These are phyloP conservation scores for Drosophila parvula DNA, from an alignment of 1,140 invertebrate genomes.

Conservation along the genomic window DNA sequence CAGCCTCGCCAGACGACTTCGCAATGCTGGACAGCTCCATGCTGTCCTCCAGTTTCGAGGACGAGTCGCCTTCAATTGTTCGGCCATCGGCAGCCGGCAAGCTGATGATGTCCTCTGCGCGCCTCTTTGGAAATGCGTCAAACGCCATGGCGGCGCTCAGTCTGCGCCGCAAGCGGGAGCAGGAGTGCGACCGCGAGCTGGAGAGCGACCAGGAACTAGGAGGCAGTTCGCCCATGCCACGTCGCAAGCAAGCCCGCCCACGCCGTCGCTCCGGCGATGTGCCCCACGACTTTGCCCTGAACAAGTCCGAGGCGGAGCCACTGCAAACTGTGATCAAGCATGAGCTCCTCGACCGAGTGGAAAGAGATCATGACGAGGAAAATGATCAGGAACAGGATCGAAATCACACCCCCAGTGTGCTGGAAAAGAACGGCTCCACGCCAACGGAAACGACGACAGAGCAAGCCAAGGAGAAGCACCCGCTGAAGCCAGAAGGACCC, in stretches of 20 bases:
- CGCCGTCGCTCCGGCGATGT: constrained; percentile 91
- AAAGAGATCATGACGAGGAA: constrained; percentile 41
- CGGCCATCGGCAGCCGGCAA: constrained; percentile 54
- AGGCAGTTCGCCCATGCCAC: constrained; percentile 89
- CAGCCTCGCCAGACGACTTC: constrained; percentile 86
- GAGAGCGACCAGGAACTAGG: constrained; percentile 74
- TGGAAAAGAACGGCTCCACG: constrained; percentile 21
- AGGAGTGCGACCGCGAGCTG: constrained; percentile 60
- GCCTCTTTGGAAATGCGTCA: constrained; percentile 60
- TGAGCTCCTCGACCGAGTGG: constrained; percentile 63
- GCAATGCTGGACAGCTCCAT: constrained; percentile 78
- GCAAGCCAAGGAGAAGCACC: constrained; percentile 13
- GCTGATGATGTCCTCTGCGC: constrained; percentile 68
- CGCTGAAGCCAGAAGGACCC: constrained; percentile 5
- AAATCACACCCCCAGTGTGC: constrained; percentile 19
- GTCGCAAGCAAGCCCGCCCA: constrained; percentile 92
- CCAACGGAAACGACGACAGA: constrained; percentile 16
- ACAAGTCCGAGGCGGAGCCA: constrained; percentile 56
- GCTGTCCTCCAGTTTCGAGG: constrained; percentile 73
- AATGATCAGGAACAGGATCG: constrained; percentile 17
- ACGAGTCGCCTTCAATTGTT: constrained; percentile 75
- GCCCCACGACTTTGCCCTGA: constrained; percentile 85
- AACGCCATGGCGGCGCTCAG: constrained; percentile 67
- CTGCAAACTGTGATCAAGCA: constrained; percentile 81
- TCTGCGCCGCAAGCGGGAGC: constrained; percentile 81